Evolutionary conservation across 2,797 vertebrate species (phyloP), one percentile per base, ranked within the genome.

Genomic region (Clarias pachynema): DNA sequence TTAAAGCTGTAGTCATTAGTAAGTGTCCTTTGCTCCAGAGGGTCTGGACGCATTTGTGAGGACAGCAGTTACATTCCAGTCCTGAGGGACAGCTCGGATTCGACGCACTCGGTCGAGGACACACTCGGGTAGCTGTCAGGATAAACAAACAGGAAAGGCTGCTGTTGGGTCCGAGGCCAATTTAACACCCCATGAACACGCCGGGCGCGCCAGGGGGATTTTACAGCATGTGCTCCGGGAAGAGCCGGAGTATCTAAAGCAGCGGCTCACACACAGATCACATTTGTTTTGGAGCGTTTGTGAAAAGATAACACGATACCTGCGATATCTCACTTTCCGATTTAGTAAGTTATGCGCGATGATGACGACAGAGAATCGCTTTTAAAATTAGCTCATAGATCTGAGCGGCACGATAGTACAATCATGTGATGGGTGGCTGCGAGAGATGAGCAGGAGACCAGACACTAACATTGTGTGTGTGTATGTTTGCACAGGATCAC

Each of bases 31-130:
- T 56, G 70, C 88, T 89, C 68, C 18, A 69, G 82, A 49, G 82
- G 82, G 87, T 90, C 79, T 86, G 88, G 60, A 37, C 31, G 57
- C 15, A 2, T 29, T 62, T 0, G 15, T 22, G 56, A 90, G 91
- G 85, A 93, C 77, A 65, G 69, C 77, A 90, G 94, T 95, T 91
- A 92, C 90, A 80, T 87, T 88, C 89, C 81, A 57, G 90, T 84
- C 85, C 89, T 91, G 40, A 90, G 90, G 90, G 93, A 91, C 93
- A 92, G 90, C 86, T 88, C 83, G 87, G 87, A 73, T 86, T 82
- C 86, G 90, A 86, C 16, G 57, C 62, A 56, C 63, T 57, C 56
- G 24, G 40, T 10, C 20, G 70, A 73, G 56, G 66, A 88, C 57
- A 34, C 31, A 88, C 89, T 90, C 69, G 85, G 85, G 89, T 87